These are phyloP conservation scores for Atractosteus spatula DNA, from an alignment of 2,113 vertebrate species.

Conservation along the genomic window DNA sequence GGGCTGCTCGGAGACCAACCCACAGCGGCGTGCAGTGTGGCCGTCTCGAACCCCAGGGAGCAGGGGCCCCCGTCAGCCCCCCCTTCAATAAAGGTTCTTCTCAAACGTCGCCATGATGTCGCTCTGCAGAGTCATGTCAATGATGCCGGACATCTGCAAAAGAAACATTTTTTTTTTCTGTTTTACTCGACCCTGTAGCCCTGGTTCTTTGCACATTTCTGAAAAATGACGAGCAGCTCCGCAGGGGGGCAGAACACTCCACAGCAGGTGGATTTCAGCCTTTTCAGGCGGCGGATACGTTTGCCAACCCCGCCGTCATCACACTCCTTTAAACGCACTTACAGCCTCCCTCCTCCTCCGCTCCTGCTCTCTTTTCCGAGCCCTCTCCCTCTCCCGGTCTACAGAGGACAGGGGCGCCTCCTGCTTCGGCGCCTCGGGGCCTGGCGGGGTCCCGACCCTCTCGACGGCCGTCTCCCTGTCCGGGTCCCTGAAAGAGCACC, in stretches of 20 bases:
- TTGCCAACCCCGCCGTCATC: too few relatives aligned
- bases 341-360: slow-evolving; percentile 81
- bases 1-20: neutral
- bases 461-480: slow-evolving; percentile 22
- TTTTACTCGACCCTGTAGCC: too few relatives aligned
- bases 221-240: too few relatives aligned
- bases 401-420: slow-evolving; percentile 26
- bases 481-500: slow-evolving; percentile 18
- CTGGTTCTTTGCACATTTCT: too few relatives aligned
- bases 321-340: too few relatives aligned
- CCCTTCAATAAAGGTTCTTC: slow-evolving; percentile 68
- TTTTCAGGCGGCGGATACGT: too few relatives aligned
- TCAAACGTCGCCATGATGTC: slow-evolving; percentile 89
- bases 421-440: slow-evolving; percentile 27
- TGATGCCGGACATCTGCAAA: slow-evolving; percentile 69
- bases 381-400: slow-evolving; percentile 67
- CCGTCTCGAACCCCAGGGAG: too few relatives aligned
- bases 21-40: too few relatives aligned
- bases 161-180: slow-evolving; percentile 23
- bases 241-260: too few relatives aligned
- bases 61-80: neutral
- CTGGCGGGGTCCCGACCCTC: slow-evolving; percentile 18
- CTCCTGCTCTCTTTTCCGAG: slow-evolving; percentile 83
- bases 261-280: too few relatives aligned
- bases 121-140: slow-evolving; percentile 82